These are phyloP conservation scores for Porites rus DNA, from an alignment of 92 coral and sea anemone genomes.

Conservation along the genomic window DNA sequence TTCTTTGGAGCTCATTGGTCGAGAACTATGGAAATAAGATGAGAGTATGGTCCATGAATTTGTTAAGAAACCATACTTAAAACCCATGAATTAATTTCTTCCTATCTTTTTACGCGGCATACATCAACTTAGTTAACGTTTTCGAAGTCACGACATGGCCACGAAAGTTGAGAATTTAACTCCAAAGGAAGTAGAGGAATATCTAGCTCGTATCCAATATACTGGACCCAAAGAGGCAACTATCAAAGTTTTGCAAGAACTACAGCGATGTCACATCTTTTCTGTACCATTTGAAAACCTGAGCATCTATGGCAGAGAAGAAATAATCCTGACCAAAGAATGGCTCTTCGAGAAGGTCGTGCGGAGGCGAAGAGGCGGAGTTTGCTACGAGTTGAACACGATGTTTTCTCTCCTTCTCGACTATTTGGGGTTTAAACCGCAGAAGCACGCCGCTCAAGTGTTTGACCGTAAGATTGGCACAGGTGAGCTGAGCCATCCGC, in stretches of 20 bases:
- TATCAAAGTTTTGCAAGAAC: conserved; percentile 26
- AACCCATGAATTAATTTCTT: no score
- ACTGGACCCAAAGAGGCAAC: conserved; percentile 47
- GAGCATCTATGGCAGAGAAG: conserved; percentile 37
- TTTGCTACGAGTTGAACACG: conserved; percentile 65
- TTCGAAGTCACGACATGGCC: no score
- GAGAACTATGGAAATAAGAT: no score
- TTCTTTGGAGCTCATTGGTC: no score
- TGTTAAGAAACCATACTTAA: no score
- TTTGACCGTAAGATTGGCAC: no score
- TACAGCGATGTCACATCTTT: conserved; percentile 53
- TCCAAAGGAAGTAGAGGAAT: conserved; percentile 26
- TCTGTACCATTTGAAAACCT: conserved; percentile 73
- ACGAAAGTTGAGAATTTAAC: no score
- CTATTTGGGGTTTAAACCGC: conserved; percentile 37
- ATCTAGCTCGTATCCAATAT: conserved; percentile 61
- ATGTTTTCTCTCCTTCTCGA: conserved; percentile 56
- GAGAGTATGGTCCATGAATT: no score
- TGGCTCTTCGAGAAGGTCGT: conserved; percentile 68
- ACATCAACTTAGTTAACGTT: no score
- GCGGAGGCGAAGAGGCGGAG: conserved; percentile 63
- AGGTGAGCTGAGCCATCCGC: no score
- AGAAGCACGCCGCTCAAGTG: background rate
- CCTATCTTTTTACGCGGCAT: no score
- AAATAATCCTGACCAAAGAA: conserved; percentile 26